A percentile compares a stretch with the other conserved stretches of the same genome.
phyloP scores from a whole-genome alignment of 2,797 vertebrate species.

The Pristis pectinata region DNA sequence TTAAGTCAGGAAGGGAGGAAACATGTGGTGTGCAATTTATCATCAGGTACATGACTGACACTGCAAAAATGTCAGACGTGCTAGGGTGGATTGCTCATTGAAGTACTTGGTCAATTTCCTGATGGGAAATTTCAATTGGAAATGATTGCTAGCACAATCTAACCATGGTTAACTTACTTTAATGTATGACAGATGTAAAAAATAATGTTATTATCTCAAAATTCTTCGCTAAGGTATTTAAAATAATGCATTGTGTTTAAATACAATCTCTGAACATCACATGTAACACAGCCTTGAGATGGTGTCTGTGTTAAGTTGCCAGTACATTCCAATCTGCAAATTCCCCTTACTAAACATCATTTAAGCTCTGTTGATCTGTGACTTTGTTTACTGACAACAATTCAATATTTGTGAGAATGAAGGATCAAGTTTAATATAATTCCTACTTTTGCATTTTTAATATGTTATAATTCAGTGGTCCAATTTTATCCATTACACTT shows the following conservation, averaged over 20 bases:
- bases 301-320: not conserved
- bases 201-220: too few species aligned
- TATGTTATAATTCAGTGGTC: not conserved
- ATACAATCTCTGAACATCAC: not conserved
- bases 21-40: too few species aligned
- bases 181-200: too few species aligned
- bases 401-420: not conserved
- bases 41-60: too few species aligned
- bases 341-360: not conserved
- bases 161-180: too few species aligned
- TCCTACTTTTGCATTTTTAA: not conserved
- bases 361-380: not conserved
- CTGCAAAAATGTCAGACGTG: too few species aligned
- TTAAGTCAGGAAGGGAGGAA: too few species aligned
- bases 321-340: not conserved
- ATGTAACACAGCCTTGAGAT: not conserved
- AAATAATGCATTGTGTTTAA: not conserved
- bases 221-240: not conserved
- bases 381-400: not conserved
- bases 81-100: too few species aligned
- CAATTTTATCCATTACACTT: not conserved
- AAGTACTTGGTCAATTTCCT: too few species aligned
- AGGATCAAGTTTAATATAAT: not conserved
- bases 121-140: too few species aligned
- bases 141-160: too few species aligned